Evolutionary conservation across 2,113 vertebrate species (phyloP), one percentile per base, ranked within the genome.

Genomic region (Oreocharis arfaki): DNA sequence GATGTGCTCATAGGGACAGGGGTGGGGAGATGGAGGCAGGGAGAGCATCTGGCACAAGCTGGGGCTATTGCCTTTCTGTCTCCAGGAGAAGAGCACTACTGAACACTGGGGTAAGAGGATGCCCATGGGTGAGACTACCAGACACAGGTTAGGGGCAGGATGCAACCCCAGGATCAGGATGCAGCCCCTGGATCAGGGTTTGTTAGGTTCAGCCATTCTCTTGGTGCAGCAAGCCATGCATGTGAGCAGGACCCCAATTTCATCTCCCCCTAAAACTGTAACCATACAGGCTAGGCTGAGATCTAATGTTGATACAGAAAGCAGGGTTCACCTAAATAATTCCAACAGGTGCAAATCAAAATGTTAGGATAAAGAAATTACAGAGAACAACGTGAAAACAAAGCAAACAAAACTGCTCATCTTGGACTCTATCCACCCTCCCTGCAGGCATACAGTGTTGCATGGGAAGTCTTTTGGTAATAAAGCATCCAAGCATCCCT

Each of bases 401-500:
- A 28, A 61, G 21, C 42, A 82, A 91, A 76, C 35, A 42, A 46
- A 78, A 42, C 9, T 56, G 28, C 16, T 59, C 20, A 10, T 55
- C 60, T 52, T 3, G 6, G 49, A 10, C 13, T 84, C 68, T 41
- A 2, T 61, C 32, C 4, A 9, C 50, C 10, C 56, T 91, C 64
- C 26, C 32, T 57, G 33, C 28, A 35, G 64, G 53, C 3, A 3
- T 28, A 5, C 2, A 33, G 8, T 1, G 0, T 64, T 53, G 20
- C 46, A 49, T 2, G 10, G 53, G 50, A 74, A 52, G 20, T 27
- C 33, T 79, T 20, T 16, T 39, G 61, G 39, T 3, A 4, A 33
- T 42, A 42, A 79, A 70, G n/a, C 46, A 81, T 14, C 30, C 1
- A 3, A 0, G 1, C 0, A 0, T 53, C 37, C 55, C 52, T 74